These are phyloP conservation scores for Epinephelus fuscoguttatus DNA, from an alignment of 2,113 vertebrate genomes.

Conservation along the genomic window DNA sequence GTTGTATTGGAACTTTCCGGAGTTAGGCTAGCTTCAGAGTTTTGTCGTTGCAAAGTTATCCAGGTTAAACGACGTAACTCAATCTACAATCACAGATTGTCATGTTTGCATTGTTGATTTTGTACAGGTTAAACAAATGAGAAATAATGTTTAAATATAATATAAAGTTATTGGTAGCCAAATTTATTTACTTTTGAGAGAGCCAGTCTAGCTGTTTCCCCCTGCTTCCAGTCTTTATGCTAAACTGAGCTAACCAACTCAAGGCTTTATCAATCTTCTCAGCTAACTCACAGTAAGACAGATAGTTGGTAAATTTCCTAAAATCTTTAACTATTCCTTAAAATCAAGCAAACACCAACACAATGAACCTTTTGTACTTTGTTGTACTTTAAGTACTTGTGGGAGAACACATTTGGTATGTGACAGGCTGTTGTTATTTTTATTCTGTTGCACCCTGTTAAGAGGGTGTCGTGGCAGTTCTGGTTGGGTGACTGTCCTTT, in stretches of 20 bases:
- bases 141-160: background rate
- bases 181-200: background rate
- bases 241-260: background rate
- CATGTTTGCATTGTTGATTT: background rate
- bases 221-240: background rate
- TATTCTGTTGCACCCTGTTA: slow-evolving; percentile 17
- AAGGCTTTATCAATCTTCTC: background rate
- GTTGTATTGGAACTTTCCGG: background rate
- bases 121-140: background rate
- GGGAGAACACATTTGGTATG: background rate
- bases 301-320: background rate
- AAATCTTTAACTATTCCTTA: background rate
- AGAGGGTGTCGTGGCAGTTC: slow-evolving; percentile 36
- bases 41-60: background rate
- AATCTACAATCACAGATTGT: background rate
- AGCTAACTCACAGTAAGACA: background rate
- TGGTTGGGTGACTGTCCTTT: slow-evolving; percentile 49
- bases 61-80: background rate
- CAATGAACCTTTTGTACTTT: background rate
- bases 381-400: background rate
- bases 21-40: background rate
- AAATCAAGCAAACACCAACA: background rate
- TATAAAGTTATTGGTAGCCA: background rate
- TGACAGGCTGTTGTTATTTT: slow-evolving; percentile 17
- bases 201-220: background rate